Evolutionary conservation across 2,797 vertebrate species (phyloP).

Genomic region (Falco concolor): DNA sequence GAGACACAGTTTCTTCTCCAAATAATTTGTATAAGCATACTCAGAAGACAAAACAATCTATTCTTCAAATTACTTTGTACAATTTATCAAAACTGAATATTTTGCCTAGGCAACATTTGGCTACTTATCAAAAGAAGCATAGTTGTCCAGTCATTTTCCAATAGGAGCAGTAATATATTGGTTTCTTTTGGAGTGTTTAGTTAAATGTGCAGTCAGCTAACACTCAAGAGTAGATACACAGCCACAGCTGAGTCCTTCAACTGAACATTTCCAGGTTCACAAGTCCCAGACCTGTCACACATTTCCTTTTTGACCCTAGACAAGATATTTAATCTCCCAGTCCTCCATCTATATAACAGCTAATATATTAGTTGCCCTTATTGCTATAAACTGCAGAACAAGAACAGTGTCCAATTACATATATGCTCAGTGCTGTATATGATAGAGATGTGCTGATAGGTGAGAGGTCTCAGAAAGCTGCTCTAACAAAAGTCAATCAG

Average conservation of each 20-base stretch:
- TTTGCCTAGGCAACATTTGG: background rate
- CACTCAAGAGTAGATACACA: slow-evolving; percentile 21
- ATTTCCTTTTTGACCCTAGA: slow-evolving; percentile 34
- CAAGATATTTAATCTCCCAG: slow-evolving; percentile 35
- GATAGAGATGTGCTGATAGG: background rate
- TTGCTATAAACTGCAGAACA: background rate
- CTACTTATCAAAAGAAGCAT: background rate
- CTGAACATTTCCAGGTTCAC: slow-evolving; percentile 6
- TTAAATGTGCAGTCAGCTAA: slow-evolving; percentile 21
- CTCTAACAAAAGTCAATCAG: background rate
- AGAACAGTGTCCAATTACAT: slow-evolving; percentile 29
- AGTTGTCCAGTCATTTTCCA: background rate
- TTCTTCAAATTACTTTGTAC: background rate
- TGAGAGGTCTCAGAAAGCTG: background rate
- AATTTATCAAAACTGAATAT: slow-evolving; percentile 10
- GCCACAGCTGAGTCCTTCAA: slow-evolving; percentile 17
- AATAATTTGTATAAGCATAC: background rate
- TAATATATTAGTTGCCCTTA: slow-evolving; percentile 37
- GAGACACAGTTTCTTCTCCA: background rate
- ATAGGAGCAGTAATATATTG: background rate
- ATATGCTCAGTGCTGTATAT: background rate
- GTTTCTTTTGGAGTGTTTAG: background rate
- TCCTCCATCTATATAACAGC: slow-evolving; percentile 11
- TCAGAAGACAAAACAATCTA: slow-evolving; percentile 12
- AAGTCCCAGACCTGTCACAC: slow-evolving; percentile 39